Conservation (phyloP, 2,113 vertebrate species). For the Bambusicola thoracicus region DNA sequence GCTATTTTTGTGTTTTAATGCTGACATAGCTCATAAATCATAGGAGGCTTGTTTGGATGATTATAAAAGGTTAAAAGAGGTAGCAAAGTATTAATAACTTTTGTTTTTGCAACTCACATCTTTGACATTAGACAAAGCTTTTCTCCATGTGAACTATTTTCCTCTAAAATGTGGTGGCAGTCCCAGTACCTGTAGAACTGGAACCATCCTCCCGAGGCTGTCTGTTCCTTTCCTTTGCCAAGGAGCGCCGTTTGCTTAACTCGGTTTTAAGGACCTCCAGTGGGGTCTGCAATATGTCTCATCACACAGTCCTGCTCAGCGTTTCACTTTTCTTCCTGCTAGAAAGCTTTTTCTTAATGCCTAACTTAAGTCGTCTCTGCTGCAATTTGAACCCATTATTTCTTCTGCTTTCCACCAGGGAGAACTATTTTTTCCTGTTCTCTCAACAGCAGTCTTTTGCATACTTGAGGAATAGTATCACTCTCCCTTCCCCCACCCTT, state of each 20-base stretch:
- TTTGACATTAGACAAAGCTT: neutral
- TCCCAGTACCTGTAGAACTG: neutral
- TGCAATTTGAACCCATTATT: slow-evolving; percentile 36
- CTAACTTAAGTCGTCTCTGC: slow-evolving; percentile 15
- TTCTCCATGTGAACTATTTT: slow-evolving; percentile 18
- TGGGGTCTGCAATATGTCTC: neutral
- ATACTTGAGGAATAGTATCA: slow-evolving; percentile 55
- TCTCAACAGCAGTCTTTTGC: slow-evolving; percentile 30
- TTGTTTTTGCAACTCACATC: neutral
- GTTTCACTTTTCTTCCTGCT: neutral
- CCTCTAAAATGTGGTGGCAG: neutral
- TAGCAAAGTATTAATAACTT: neutral
- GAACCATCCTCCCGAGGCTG: neutral
- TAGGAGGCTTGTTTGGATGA: neutral
- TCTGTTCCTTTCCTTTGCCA: neutral
- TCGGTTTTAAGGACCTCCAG: neutral
- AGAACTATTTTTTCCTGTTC: slow-evolving; percentile 9
- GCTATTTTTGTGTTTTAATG: neutral
- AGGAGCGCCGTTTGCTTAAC: neutral
- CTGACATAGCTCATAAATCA: neutral
- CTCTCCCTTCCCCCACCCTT: slow-evolving; percentile 20
- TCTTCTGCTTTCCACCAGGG: slow-evolving; percentile 11
- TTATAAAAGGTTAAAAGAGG: neutral
- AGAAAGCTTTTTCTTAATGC: neutral
- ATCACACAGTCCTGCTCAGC: neutral